These are phyloP conservation scores for Frieseomelitta varia DNA, from an alignment of 1,140 invertebrate genomes.

Conservation along the genomic window DNA sequence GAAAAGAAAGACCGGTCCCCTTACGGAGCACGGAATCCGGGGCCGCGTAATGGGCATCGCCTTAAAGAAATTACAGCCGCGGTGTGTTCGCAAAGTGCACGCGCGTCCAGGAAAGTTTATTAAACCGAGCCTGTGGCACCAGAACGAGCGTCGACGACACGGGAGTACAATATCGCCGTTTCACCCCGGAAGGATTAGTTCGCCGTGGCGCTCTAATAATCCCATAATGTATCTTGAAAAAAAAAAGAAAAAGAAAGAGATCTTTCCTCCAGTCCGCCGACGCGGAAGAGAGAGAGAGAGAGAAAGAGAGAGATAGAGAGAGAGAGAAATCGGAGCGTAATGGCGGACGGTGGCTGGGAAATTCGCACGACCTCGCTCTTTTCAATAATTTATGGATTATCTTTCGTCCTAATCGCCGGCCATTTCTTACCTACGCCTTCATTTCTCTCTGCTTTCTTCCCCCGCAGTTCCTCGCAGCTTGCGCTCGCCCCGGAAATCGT, in stretches of 20 bases:
- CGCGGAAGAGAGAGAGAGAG: slow-evolving; percentile 32
- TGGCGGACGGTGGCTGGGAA: slow-evolving; percentile 16
- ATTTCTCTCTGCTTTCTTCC: no score
- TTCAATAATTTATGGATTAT: slow-evolving; percentile 54
- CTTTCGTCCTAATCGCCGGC: slow-evolving; percentile 35
- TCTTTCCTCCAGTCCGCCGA: no score
- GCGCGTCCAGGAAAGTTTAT: slow-evolving; percentile 53
- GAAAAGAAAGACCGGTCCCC: not conserved
- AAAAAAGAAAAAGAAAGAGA: not conserved
- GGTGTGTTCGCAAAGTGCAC: slow-evolving; percentile 47
- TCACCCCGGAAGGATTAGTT: slow-evolving; percentile 52
- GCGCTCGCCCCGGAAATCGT: not conserved
- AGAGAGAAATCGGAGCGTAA: slow-evolving; percentile 36
- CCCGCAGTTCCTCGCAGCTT: not conserved
- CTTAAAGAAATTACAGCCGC: slow-evolving; percentile 63
- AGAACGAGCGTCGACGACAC: slow-evolving; percentile 34
- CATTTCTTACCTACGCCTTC: slow-evolving; percentile 1
- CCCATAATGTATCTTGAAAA: slow-evolving; percentile 51
- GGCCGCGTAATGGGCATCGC: slow-evolving; percentile 39
- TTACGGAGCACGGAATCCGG: slow-evolving; percentile 7
- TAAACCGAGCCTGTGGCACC: slow-evolving; percentile 47
- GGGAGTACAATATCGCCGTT: slow-evolving; percentile 53
- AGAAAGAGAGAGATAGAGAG: slow-evolving; percentile 55
- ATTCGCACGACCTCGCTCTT: slow-evolving; percentile 39
- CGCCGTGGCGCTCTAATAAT: slow-evolving; percentile 55